These are phyloP conservation scores for Rhinolophus sinicus DNA, from an alignment of 2,113 vertebrate species.

Conservation along the genomic window DNA sequence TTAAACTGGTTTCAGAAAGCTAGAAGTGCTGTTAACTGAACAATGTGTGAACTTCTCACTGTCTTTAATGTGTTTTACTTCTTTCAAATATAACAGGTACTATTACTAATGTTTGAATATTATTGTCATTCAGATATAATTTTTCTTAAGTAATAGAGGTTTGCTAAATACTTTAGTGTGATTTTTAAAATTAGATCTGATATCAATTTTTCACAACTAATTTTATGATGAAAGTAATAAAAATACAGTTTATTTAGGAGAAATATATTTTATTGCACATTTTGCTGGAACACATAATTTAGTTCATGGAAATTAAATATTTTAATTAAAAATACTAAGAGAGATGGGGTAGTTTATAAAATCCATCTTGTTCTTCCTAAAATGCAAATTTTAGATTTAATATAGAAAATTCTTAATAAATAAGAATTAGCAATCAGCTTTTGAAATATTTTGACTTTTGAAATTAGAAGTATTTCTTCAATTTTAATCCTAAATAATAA, in stretches of 20 bases:
- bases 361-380: not conserved
- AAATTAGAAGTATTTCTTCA: conserved; percentile 19
- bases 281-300: conserved; percentile 3
- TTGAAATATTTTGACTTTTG: conserved; percentile 43
- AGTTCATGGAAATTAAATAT: conserved; percentile 23
- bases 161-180: not conserved
- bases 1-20: conserved; percentile 39
- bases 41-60: not conserved
- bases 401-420: not conserved
- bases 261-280: not conserved
- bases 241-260: not conserved
- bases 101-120: conserved; percentile 9
- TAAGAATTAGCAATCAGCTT: conserved; percentile 18
- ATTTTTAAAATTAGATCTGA: not conserved
- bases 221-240: not conserved
- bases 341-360: not conserved
- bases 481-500: conserved; percentile 22
- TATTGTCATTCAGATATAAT: not conserved
- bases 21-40: not conserved
- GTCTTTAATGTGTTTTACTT: not conserved
- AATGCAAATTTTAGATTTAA: conserved; percentile 7
- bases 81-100: not conserved
- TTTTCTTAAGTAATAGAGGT: conserved; percentile 3
- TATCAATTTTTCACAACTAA: conserved; percentile 8
- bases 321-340: not conserved